These are phyloP conservation scores for Cheumatopsyche charites DNA, from an alignment of 1,140 invertebrate species.

Conservation along the genomic window DNA sequence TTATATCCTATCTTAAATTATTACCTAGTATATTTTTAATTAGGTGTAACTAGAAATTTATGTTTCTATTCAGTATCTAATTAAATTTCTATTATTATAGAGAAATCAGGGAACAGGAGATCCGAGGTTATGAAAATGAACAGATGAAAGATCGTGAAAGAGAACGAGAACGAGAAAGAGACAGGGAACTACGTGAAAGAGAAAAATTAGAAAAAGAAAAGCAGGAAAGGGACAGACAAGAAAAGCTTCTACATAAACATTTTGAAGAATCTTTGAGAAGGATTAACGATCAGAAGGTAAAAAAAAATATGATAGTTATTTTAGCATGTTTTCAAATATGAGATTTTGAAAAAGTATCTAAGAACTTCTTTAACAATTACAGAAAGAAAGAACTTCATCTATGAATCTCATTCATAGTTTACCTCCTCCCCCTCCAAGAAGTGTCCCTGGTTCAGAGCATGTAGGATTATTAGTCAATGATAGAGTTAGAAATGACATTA, in stretches of 20 bases:
- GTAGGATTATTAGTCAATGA: conserved; percentile 55
- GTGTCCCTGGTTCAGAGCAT: conserved; percentile 52
- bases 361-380: no score
- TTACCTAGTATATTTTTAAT: no score
- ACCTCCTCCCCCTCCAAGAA: conserved; percentile 52
- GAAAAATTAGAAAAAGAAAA: conserved; percentile 59
- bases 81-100: conserved; percentile 57
- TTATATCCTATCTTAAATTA: no score
- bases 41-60: no score
- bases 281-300: conserved; percentile 82
- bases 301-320: no score
- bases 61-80: not conserved
- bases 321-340: no score
- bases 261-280: conserved; percentile 83
- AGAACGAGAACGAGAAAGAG: conserved; percentile 63
- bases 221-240: conserved; percentile 66
- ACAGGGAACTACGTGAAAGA: conserved; percentile 64
- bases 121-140: conserved; percentile 43
- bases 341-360: no score
- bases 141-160: conserved; percentile 61
- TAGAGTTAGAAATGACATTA: conserved; percentile 25
- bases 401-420: conserved; percentile 62
- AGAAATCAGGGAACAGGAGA: conserved; percentile 69
- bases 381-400: conserved; percentile 58
- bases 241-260: conserved; percentile 83